A percentile compares a stretch with the other conserved stretches of the same genome.
Evolutionary conservation across 2,888 invertebrate species (phyloP).

Genomic region (Synanthedon myopaeformis): DNA sequence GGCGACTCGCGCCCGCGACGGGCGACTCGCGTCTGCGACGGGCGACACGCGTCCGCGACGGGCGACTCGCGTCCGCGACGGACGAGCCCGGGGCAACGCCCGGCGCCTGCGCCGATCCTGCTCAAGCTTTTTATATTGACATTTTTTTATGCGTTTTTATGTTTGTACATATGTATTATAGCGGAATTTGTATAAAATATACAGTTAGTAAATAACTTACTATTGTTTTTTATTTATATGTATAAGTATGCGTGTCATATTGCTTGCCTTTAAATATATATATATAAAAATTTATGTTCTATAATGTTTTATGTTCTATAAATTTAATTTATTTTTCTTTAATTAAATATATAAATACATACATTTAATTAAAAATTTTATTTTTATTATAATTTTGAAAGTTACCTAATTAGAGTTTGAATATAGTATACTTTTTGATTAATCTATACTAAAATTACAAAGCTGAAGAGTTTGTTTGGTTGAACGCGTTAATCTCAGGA

Average conservation of each 20-base stretch:
- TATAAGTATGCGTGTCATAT: slow-evolving; percentile 1
- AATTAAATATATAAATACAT: too few species aligned
- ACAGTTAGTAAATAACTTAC: slow-evolving; percentile 48
- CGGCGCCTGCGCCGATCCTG: slow-evolving; percentile 29
- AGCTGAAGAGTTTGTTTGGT: too few species aligned
- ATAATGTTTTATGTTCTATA: background rate
- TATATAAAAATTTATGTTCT: background rate
- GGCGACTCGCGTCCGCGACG: slow-evolving; percentile 8
- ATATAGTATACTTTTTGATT: too few species aligned
- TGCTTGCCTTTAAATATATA: background rate
- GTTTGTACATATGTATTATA: slow-evolving; percentile 71
- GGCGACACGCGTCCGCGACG: slow-evolving; percentile 7
- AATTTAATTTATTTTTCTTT: too few species aligned
- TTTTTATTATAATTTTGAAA: too few species aligned
- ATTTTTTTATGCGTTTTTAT: slow-evolving; percentile 59
- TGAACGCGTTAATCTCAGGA: too few species aligned
- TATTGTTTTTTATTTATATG: slow-evolving; percentile 26
- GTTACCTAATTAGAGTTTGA: too few species aligned
- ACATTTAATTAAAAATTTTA: too few species aligned
- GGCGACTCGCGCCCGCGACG: slow-evolving; percentile 6
- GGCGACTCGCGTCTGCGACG: background rate
- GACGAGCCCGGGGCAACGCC: slow-evolving; percentile 17
- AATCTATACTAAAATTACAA: too few species aligned
- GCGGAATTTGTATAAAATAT: slow-evolving; percentile 66
- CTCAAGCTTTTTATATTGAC: slow-evolving; percentile 63